Conservation (phyloP, 1,140 invertebrate genomes). For the Drosophila littoralis region DNA sequence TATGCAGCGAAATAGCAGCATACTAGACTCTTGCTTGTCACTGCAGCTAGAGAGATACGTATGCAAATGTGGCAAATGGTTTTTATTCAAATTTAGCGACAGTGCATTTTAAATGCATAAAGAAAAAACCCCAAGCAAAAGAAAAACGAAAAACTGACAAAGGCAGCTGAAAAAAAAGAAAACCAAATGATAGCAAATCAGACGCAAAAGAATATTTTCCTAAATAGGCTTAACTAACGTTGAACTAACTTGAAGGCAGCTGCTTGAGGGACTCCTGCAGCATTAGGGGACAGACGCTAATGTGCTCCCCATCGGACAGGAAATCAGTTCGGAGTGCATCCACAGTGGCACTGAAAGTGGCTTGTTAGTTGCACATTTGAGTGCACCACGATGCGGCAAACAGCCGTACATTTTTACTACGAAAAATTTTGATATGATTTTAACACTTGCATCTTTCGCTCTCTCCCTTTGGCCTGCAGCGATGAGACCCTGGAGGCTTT, state of each 20-base stretch:
- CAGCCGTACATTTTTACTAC: constrained; percentile 57
- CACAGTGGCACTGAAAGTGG: constrained; percentile 60
- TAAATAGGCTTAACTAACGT: constrained; percentile 64
- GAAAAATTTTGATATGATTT: constrained; percentile 46
- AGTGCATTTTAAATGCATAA: constrained; percentile 70
- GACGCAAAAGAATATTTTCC: constrained; percentile 20
- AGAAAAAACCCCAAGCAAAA: constrained; percentile 23
- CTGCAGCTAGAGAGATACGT: constrained; percentile 52
- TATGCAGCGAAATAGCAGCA: constrained; percentile 1
- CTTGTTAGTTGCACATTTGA: constrained; percentile 67
- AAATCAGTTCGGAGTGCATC: constrained; percentile 57
- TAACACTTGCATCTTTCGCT: constrained; percentile 4
- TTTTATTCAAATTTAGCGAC: constrained; percentile 75
- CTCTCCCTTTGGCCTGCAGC: constrained; percentile 85
- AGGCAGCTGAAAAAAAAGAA: constrained; percentile 16
- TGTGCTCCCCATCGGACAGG: constrained; percentile 8
- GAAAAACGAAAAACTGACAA: not conserved
- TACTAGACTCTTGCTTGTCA: constrained; percentile 12
- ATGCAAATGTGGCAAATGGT: constrained; percentile 77
- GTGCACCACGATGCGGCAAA: constrained; percentile 61
- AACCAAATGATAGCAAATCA: constrained; percentile 32
- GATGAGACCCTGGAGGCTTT: constrained; percentile 97
- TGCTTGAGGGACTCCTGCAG: not conserved
- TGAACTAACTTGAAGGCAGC: constrained; percentile 9
- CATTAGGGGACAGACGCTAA: too few species aligned